Base-by-base conservation (phyloP, 2,888 invertebrate genomes). In the Drosophila paracracens region DNA sequence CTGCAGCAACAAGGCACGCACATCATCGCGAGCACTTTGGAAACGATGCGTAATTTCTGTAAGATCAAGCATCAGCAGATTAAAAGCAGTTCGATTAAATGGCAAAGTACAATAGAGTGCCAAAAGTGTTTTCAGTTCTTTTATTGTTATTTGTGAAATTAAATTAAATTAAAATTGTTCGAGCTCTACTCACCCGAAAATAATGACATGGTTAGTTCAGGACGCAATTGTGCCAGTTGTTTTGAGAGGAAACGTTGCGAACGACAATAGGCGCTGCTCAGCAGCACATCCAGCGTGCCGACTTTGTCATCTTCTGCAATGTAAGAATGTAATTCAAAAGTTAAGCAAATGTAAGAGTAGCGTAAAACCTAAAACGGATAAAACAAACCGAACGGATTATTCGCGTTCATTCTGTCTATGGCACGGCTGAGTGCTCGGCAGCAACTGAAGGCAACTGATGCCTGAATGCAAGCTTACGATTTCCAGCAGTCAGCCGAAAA, bases 201-300 rank as follows among this genome's bases (percentile, higher is more conserved):
- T 96, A 99, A 98, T 0, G 99, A 98, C 98, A 99, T 99, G 33
- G 99, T 99, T 48, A 99, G 95, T 92, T 99, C 99, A 0, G 99
- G 99, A 92, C 99, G 99, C 31, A 99, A 94, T 82, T 97, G 96
- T 0, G 99, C 97, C 88, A 99, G 94, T 92, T 99, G 98, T 50
- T 97, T 95, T 0, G 99, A 98, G 38, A 99, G 94, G 92, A 97
- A 97, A 88, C 97, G 95, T 94, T 99, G 99, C 46, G 98, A 98
- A 73, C 98, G 96, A 91, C 98, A 98, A 94, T 98, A 98, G 0
- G 97, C 97, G 43, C 96, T 96, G 76, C 97, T 97, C 38, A 98
- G 94, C 62, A 98, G 94, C 36, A 97, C 96, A 92, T 98, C 98
- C 87, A 98, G 94, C 0, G 98, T 98, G 57, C 96, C 96, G 21